Percentiles rank a stretch among this genome's conserved stretches.
Conservation (phyloP, 2,888 invertebrate genomes). For the Microplitis deprimator region DNA sequence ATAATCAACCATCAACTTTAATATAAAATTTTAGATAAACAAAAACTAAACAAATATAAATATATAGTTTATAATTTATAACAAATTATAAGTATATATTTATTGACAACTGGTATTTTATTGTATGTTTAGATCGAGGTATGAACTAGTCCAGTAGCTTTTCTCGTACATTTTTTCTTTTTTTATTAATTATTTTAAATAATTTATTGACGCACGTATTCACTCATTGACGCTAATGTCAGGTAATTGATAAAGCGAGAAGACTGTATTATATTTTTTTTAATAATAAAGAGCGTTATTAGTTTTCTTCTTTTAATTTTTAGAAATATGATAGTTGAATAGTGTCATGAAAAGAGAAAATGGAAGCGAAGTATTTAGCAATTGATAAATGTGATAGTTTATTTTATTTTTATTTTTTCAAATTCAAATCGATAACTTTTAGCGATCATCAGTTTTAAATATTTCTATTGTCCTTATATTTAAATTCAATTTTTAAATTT, state of each 20-base stretch:
- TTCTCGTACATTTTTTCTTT: background rate
- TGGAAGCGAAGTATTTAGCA: conserved; percentile 39
- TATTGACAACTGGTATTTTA: background rate
- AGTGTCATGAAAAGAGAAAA: conserved; percentile 38
- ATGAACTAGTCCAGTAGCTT: conserved; percentile 12
- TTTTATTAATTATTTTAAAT: background rate
- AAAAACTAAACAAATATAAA: background rate
- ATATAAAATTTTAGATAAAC: background rate
- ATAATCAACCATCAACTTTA: conserved; percentile 5
- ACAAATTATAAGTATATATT: conserved; percentile 4
- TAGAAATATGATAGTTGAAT: background rate
- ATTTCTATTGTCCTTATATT: background rate
- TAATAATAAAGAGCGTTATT: conserved; percentile 32
- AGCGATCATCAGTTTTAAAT: background rate
- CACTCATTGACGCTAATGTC: conserved; percentile 26
- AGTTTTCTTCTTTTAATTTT: conserved; percentile 25
- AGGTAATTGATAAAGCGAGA: conserved; percentile 31
- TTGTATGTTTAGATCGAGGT: background rate
- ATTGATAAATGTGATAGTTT: conserved; percentile 26
- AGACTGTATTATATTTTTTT: conserved; percentile 27
- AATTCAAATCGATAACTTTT: conserved; percentile 34
- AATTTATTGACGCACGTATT: conserved; percentile 17
- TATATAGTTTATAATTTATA: conserved; percentile 4
- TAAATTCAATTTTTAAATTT: no score
- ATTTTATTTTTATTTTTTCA: conserved; percentile 14